These are phyloP conservation scores for Sardinella longiceps DNA, from an alignment of 2,797 vertebrate genomes.

Conservation along the genomic window DNA sequence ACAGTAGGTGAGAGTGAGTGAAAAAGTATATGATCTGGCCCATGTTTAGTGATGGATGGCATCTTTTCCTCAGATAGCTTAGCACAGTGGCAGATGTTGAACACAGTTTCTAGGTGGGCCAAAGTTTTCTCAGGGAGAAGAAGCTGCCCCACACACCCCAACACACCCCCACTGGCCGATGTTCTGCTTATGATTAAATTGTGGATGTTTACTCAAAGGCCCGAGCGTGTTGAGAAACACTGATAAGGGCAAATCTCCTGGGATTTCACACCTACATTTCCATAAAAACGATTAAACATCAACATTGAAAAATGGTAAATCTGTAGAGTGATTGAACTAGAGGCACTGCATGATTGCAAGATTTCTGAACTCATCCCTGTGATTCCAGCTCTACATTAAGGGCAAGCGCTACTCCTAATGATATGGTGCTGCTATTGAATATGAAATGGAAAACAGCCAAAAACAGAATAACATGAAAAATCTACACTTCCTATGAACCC, in stretches of 20 bases:
- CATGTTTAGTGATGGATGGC: no score
- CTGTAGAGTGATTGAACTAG: background rate
- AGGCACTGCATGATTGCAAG: background rate
- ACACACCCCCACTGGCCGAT: background rate
- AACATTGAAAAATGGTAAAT: background rate
- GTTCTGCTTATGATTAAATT: constrained; percentile 55
- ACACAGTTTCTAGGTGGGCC: no score
- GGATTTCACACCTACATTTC: constrained; percentile 66
- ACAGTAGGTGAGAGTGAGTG: background rate
- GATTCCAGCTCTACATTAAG: background rate
- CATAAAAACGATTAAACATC: constrained; percentile 65
- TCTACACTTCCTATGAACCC: no score
- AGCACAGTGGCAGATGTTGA: no score
- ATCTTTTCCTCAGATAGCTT: background rate
- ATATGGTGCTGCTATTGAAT: background rate
- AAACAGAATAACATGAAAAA: background rate
- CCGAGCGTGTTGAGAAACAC: background rate
- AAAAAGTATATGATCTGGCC: background rate
- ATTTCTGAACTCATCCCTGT: background rate
- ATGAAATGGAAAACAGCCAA: background rate
- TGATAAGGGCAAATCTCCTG: constrained; percentile 63
- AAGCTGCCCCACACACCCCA: no score
- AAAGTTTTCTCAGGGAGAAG: no score
- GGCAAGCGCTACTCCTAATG: background rate
- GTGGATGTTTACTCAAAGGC: background rate